phyloP scores from a whole-genome alignment of 2,888 invertebrate species.

The Conomelus anceps region DNA sequence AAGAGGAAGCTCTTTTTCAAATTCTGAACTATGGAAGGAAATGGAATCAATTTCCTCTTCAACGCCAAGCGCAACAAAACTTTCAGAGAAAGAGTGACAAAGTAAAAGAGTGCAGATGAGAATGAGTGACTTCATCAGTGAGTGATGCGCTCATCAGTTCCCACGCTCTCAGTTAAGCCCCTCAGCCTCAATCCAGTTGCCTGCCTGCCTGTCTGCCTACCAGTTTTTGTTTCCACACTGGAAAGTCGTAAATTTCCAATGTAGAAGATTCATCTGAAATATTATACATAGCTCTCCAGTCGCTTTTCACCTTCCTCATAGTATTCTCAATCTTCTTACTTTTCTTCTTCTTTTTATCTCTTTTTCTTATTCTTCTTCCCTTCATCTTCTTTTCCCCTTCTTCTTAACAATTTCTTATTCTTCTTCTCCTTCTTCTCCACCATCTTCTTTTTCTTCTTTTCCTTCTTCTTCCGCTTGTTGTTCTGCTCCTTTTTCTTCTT shows the following conservation, averaged over 20 bases:
- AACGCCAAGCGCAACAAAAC: background rate
- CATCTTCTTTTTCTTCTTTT: background rate
- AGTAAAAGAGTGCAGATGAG: background rate
- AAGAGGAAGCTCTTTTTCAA: no score
- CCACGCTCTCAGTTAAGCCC: no score
- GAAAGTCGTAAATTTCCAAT: background rate
- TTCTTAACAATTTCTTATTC: no score
- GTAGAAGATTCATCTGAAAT: background rate
- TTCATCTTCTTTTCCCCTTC: background rate
- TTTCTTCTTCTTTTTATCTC: background rate
- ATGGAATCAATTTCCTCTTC: background rate
- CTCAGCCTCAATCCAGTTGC: no score
- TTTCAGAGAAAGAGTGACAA: background rate
- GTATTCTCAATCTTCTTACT: no score
- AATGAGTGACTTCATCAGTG: background rate
- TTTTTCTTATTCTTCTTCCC: background rate
- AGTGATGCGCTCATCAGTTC: background rate
- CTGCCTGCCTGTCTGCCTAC: background rate
- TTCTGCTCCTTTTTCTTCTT: no score
- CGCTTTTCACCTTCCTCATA: no score
- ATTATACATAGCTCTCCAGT: background rate
- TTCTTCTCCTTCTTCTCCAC: background rate
- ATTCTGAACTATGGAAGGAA: background rate
- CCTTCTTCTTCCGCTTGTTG: no score
- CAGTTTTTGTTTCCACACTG: background rate